Conservation (phyloP, 2,888 invertebrate species). For the Arge pagana region DNA sequence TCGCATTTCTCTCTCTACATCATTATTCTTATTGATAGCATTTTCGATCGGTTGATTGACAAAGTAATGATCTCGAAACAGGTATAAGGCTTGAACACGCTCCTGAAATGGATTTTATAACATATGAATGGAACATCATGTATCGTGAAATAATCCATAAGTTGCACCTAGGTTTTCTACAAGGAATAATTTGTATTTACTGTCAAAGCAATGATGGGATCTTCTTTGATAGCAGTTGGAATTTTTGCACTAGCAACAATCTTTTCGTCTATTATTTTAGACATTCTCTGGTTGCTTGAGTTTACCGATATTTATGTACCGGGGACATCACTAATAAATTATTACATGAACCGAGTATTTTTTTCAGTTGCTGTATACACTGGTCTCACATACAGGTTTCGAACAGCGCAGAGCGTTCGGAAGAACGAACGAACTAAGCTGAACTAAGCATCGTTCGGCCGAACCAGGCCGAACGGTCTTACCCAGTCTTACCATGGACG, state of each 20-base stretch:
- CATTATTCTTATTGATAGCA: slow-evolving; percentile 68
- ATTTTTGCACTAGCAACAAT: slow-evolving; percentile 54
- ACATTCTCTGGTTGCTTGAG: slow-evolving; percentile 39
- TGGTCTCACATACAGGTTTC: too few species aligned
- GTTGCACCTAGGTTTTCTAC: background rate
- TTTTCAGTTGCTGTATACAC: too few species aligned
- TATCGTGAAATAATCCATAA: background rate
- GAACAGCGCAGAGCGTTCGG: too few species aligned
- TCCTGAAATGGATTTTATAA: slow-evolving; percentile 62
- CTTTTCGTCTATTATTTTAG: slow-evolving; percentile 54
- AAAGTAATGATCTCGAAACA: slow-evolving; percentile 79
- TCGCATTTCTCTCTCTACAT: slow-evolving; percentile 68
- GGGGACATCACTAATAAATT: too few species aligned
- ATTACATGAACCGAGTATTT: too few species aligned
- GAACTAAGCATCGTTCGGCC: too few species aligned
- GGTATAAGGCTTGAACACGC: slow-evolving; percentile 68
- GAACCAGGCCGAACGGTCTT: too few species aligned
- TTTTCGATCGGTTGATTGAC: slow-evolving; percentile 72
- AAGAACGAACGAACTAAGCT: too few species aligned
- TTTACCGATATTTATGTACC: background rate
- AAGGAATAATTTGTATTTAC: slow-evolving; percentile 36
- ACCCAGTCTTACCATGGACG: too few species aligned
- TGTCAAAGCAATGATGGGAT: slow-evolving; percentile 53
- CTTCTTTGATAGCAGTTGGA: slow-evolving; percentile 50
- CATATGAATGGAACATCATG: background rate